Conservation (phyloP, 2,113 vertebrate genomes). For the Colistium nudipinnis region DNA sequence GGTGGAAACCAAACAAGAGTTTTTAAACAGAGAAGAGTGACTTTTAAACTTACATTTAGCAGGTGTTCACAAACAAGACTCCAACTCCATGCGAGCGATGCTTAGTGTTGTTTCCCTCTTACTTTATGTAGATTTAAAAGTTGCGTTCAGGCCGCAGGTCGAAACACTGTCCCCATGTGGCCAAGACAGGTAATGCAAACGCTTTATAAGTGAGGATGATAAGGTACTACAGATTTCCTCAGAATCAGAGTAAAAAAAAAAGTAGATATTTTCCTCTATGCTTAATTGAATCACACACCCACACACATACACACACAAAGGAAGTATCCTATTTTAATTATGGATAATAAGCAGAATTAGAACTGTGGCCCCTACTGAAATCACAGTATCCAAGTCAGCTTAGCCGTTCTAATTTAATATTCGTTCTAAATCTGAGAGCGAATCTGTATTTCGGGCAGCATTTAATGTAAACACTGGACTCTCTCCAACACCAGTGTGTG, state of each 20-base stretch:
- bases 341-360: slow-evolving; percentile 10
- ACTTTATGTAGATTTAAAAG: background rate
- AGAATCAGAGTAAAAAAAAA: no score
- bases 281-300: slow-evolving; percentile 10
- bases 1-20: slow-evolving; percentile 13
- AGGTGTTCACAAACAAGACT: background rate
- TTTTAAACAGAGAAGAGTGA: background rate
- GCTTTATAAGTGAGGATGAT: no score
- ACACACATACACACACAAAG: background rate
- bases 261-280: no score
- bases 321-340: slow-evolving; percentile 13
- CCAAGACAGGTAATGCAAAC: background rate
- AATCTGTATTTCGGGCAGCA: slow-evolving; percentile 52
- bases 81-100: background rate
- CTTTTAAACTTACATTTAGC: slow-evolving; percentile 11
- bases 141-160: background rate
- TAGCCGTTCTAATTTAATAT: slow-evolving; percentile 35
- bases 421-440: slow-evolving; percentile 7
- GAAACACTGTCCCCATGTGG: background rate
- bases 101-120: no score
- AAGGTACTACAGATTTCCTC: no score
- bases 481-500: slow-evolving; percentile 65
- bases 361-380: background rate
- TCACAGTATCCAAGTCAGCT: slow-evolving; percentile 2
- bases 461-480: slow-evolving; percentile 60